Conservation (phyloP, 2,797 vertebrate species). For the Rhincodon typus region DNA sequence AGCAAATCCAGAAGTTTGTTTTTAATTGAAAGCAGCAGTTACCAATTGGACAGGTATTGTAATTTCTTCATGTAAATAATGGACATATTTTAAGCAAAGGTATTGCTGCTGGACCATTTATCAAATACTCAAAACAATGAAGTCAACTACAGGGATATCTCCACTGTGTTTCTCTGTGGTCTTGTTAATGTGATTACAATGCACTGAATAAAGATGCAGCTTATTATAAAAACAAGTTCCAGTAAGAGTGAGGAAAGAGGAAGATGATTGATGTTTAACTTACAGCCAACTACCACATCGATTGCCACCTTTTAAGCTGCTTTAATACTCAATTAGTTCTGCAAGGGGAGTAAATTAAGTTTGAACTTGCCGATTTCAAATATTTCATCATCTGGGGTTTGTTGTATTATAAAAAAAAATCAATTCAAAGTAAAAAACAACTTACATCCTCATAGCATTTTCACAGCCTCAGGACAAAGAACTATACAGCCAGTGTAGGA, state of each 20-base stretch:
- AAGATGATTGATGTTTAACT: background rate
- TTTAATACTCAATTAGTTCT: background rate
- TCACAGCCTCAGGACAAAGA: background rate
- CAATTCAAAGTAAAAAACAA: background rate
- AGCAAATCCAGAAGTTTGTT: background rate
- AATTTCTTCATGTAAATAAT: conserved; percentile 6
- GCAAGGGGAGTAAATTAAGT: background rate
- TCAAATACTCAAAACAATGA: background rate
- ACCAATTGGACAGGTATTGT: background rate
- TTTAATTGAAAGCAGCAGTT: background rate
- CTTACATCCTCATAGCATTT: background rate
- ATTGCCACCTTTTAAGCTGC: background rate
- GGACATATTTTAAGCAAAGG: background rate
- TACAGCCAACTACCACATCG: background rate
- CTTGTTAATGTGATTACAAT: background rate
- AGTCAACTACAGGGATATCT: background rate
- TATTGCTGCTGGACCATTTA: background rate
- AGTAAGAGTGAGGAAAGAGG: background rate
- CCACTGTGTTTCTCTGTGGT: background rate
- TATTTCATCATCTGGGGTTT: background rate
- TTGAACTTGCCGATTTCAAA: background rate
- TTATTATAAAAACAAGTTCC: background rate
- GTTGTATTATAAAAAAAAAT: background rate
- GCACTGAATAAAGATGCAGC: conserved; percentile 26
- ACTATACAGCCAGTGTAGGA: background rate